Evolutionary conservation across 2,113 vertebrate species (phyloP), one percentile per base, ranked within the genome.

Genomic region (Axis porcinus): DNA sequence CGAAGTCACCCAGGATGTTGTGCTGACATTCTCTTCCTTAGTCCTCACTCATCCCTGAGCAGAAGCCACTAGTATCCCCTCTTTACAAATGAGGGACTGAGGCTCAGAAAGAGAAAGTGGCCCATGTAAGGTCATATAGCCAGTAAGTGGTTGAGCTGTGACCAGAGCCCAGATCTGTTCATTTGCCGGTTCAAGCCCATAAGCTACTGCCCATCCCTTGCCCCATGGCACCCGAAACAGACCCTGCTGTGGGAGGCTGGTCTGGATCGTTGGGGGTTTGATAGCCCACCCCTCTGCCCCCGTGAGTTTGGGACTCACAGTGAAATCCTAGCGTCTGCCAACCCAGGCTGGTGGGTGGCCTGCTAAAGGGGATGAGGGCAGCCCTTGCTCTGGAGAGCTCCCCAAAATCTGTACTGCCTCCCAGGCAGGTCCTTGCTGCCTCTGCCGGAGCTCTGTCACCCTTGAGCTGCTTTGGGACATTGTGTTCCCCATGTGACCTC

Each of bases 1-100:
- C 1, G 0, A 47, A 55, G 88, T 17, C 2, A 1, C 50, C 40
- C 55, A 2, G 17, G 2, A 17, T 5, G 7, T 12, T 15, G 7
- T 30, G 47, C 14, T 74, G 13, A 5, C 14, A 0, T 74, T 45
- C 40, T 45, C 43, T 54, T 45, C 1, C 7, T 43, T 15, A 21
- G 58, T 85, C 23, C 33, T 92, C 21, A 3, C 5, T 17, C 36
- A 12, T 28, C 74, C 79, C 6, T 2, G 2, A 45, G 33, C 33
- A 52, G 79, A 50, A 52, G 43, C 91, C 47, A 2, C 7, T 7
- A 4, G 33, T 43, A 3, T 45, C 43, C 55, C 33, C 15, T 16
- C 36, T 70, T 74, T 58, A 86, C 36, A 86, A 3, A 50, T 25
- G 45, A 64, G 82, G 57, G 86, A 81, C 55, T 11, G 45, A 45